Evolutionary conservation across 2,888 invertebrate genomes (phyloP).

Genomic region (Lissonota sp.): DNA sequence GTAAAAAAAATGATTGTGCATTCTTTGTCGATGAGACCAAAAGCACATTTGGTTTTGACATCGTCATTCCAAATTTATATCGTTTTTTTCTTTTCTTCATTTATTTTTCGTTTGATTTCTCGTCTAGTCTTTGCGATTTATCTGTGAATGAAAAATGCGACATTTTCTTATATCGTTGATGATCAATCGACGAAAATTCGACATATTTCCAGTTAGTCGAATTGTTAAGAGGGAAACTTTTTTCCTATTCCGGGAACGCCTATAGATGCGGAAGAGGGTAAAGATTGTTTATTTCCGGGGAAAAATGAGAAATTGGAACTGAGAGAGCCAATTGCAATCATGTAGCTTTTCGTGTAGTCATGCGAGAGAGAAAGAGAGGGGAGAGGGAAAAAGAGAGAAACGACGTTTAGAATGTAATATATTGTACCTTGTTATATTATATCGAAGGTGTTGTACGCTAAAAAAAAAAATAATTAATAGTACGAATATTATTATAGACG

Average conservation of each 20-base stretch:
- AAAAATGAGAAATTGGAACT: conserved; percentile 16
- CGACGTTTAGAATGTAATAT: conserved; percentile 63
- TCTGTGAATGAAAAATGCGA: conserved; percentile 34
- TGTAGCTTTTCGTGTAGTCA: conserved; percentile 44
- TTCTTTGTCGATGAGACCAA: conserved; percentile 36
- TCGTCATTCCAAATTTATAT: conserved; percentile 49
- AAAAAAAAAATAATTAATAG: conserved; percentile 61
- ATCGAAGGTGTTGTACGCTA: conserved; percentile 53
- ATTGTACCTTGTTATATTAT: conserved; percentile 67
- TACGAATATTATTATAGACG: conserved; percentile 59
- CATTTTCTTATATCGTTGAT: conserved; percentile 14
- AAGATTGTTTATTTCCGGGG: conserved; percentile 29
- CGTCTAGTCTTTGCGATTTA: conserved; percentile 56
- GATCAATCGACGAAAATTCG: neutral
- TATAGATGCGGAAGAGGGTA: no score
- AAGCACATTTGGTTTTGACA: conserved; percentile 43
- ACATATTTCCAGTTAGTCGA: no score
- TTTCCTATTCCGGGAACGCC: no score
- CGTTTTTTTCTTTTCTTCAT: neutral
- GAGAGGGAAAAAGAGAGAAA: conserved; percentile 1
- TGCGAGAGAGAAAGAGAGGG: neutral
- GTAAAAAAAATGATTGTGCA: conserved; percentile 9
- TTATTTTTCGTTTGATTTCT: conserved; percentile 29
- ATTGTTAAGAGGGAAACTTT: no score
- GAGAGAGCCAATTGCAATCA: conserved; percentile 20